Conservation (phyloP, 2,888 invertebrate species). For the Dioctria rufipes region DNA sequence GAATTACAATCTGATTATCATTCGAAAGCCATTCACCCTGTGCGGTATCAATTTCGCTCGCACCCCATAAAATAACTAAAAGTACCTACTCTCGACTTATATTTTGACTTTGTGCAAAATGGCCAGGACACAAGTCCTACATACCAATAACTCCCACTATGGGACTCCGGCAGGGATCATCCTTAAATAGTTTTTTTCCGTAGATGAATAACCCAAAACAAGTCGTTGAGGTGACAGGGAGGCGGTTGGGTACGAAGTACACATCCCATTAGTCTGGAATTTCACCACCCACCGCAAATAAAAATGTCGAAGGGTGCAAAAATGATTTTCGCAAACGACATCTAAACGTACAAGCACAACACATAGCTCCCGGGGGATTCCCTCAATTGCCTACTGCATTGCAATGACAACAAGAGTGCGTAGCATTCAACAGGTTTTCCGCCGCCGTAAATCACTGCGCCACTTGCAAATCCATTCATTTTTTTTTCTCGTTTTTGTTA, state of each 20-base stretch:
- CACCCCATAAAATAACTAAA: neutral
- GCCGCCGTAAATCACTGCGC: conserved; percentile 17
- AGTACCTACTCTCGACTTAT: neutral
- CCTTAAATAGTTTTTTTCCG: conserved; percentile 24
- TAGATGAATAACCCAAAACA: conserved; percentile 10
- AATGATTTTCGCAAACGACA: conserved; percentile 45
- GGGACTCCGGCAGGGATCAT: neutral
- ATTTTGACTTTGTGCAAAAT: conserved; percentile 16
- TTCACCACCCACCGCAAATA: conserved; percentile 36
- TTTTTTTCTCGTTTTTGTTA: neutral
- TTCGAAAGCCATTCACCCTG: conserved; percentile 10
- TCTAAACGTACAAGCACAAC: neutral
- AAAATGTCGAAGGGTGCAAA: conserved; percentile 46
- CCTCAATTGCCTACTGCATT: conserved; percentile 19
- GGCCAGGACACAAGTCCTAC: conserved; percentile 16
- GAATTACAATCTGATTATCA: conserved; percentile 44
- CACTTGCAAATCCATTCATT: neutral
- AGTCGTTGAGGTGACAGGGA: conserved; percentile 4
- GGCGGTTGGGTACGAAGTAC: conserved; percentile 1
- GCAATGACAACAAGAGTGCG: conserved; percentile 36
- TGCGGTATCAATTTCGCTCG: neutral
- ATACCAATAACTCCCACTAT: conserved; percentile 16
- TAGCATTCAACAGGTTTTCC: conserved; percentile 33
- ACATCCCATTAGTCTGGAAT: conserved; percentile 27
- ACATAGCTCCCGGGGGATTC: conserved; percentile 3